Conservation (phyloP, 2,797 vertebrate genomes). For the Cygnus olor region DNA sequence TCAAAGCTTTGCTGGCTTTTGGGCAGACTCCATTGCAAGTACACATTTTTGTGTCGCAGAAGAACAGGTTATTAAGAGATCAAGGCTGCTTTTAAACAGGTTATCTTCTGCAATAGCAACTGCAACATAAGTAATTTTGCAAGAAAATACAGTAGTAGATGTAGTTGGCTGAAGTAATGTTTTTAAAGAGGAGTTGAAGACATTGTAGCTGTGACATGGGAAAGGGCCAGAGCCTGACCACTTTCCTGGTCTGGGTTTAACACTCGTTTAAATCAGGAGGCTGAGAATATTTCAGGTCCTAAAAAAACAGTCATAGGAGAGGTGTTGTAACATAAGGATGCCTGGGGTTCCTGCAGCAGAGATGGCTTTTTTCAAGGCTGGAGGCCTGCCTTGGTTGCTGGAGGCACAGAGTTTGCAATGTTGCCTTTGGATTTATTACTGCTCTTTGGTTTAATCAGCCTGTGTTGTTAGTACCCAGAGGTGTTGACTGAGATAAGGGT, state of each 20-base stretch:
- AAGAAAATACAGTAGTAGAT: not conserved
- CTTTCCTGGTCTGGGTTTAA: not conserved
- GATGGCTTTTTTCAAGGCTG: not conserved
- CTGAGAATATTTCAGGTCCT: not conserved
- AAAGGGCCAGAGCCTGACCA: not conserved
- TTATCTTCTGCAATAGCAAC: not conserved
- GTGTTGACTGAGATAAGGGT: slow-evolving; percentile 6
- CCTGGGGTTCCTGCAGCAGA: not conserved
- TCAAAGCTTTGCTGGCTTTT: not conserved
- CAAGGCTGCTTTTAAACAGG: rapidly evolving
- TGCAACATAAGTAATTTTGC: not conserved
- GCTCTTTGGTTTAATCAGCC: slow-evolving; percentile 22
- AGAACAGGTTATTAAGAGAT: not conserved
- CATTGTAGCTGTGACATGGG: rapidly evolving
- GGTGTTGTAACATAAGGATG: not conserved
- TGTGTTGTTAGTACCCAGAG: slow-evolving; percentile 12
- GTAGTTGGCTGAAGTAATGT: not conserved
- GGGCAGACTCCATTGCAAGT: not conserved
- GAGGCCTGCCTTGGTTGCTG: slow-evolving; percentile 12
- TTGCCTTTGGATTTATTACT: slow-evolving; percentile 18
- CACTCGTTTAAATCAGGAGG: not conserved
- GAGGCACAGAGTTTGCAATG: not conserved
- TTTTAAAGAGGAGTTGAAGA: not conserved
- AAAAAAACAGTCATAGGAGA: not conserved
- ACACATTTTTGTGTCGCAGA: rapidly evolving